These are phyloP conservation scores for Tachycineta bicolor DNA, from an alignment of 2,113 vertebrate genomes.

Conservation along the genomic window DNA sequence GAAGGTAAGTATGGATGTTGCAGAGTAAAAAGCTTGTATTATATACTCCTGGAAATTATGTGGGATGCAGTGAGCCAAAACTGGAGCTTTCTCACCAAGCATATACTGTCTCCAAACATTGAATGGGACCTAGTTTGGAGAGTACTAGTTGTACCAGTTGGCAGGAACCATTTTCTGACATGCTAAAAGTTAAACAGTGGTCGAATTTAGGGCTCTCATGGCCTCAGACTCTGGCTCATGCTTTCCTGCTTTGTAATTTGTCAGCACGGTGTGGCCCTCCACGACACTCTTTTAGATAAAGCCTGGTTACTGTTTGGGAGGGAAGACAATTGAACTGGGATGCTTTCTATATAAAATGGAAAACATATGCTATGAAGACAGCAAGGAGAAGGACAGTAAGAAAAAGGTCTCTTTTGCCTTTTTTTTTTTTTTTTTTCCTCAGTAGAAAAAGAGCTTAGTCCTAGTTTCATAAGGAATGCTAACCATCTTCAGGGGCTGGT, in stretches of 20 bases:
- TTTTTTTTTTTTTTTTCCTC: no score
- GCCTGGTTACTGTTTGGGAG: background rate
- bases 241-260: background rate
- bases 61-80: background rate
- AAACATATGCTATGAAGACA: background rate
- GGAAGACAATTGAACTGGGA: background rate
- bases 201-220: background rate
- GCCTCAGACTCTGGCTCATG: background rate
- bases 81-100: background rate
- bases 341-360: background rate
- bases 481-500: background rate
- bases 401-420: no score
- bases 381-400: background rate
- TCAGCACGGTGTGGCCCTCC: fast-evolving
- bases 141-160: background rate
- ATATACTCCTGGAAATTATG: background rate
- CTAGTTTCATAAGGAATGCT: background rate
- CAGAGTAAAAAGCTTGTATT: background rate
- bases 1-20: background rate
- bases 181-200: background rate
- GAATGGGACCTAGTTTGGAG: background rate
- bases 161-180: background rate
- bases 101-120: background rate
- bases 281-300: background rate
- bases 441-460: background rate